Conservation (phyloP, 2,113 vertebrate species). For the Lamprotornis superbus region DNA sequence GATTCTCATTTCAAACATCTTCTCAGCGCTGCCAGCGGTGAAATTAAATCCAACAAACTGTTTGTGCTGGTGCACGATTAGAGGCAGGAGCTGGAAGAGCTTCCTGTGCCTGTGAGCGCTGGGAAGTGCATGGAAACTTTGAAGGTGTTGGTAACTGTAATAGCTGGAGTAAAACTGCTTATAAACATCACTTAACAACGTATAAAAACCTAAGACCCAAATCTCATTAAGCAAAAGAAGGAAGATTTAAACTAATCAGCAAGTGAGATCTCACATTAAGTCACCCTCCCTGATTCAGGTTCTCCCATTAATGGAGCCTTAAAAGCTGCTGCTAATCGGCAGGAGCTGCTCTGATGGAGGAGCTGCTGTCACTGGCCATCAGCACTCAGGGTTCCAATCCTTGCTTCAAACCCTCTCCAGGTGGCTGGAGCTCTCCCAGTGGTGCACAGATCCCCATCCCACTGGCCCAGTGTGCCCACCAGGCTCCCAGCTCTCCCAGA, state of each 20-base stretch:
- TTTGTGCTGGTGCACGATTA: not conserved
- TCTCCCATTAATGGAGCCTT: conserved; percentile 24
- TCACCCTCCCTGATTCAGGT: conserved; percentile 54
- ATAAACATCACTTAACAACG: conserved; percentile 52
- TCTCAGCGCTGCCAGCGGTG: not conserved
- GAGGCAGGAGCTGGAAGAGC: not conserved
- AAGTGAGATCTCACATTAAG: conserved; percentile 46
- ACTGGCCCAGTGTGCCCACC: accelerated
- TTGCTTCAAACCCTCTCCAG: not conserved
- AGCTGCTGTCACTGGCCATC: not conserved
- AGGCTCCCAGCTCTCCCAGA: no score
- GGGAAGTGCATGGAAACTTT: not conserved
- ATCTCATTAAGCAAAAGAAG: conserved; percentile 61
- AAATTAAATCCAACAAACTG: not conserved
- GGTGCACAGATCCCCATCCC: accelerated
- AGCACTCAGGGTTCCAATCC: accelerated
- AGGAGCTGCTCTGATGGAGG: not conserved
- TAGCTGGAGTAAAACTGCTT: conserved; percentile 42
- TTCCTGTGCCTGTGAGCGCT: not conserved
- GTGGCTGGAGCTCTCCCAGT: accelerated
- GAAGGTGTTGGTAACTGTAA: conserved; percentile 19
- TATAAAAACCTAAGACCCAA: conserved; percentile 17
- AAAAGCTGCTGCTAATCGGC: conserved; percentile 34
- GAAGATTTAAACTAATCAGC: conserved; percentile 62
- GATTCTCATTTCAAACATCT: not conserved